Conservation (phyloP, 2,888 invertebrate species). For the Sialis fuliginosa region DNA sequence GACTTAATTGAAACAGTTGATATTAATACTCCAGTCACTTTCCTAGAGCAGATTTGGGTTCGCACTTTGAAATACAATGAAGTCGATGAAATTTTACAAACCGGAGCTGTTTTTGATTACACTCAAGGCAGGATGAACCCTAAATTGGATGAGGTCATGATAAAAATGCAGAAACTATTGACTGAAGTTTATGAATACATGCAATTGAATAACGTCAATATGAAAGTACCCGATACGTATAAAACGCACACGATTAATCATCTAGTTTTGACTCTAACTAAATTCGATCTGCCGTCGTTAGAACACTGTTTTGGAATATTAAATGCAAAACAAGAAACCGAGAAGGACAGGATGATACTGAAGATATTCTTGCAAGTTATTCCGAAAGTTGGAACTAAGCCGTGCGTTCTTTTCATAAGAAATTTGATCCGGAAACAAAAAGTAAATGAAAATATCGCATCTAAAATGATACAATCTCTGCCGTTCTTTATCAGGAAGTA, state of each 20-base stretch:
- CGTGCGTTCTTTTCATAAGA: constrained; percentile 22
- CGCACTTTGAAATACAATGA: constrained; percentile 16
- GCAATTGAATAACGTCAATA: constrained; percentile 19
- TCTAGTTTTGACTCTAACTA: constrained; percentile 17
- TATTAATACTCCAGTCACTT: constrained; percentile 10
- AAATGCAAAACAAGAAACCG: constrained; percentile 10
- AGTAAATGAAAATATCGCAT: constrained; percentile 17
- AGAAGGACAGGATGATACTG: constrained; percentile 8
- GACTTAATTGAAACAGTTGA: constrained; percentile 15
- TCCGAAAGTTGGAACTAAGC: constrained; percentile 28
- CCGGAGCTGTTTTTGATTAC: constrained; percentile 16
- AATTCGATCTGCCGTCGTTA: constrained; percentile 18
- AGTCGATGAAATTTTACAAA: constrained; percentile 11
- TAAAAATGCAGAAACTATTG: background rate
- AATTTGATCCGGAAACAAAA: constrained; percentile 20
- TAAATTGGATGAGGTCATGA: constrained; percentile 13
- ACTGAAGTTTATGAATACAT: constrained; percentile 19
- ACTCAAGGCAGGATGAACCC: constrained; percentile 20
- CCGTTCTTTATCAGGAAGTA: constrained; percentile 25
- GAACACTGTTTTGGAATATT: constrained; percentile 16
- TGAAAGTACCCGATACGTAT: constrained; percentile 18
- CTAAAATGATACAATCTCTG: constrained; percentile 21
- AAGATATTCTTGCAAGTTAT: constrained; percentile 25
- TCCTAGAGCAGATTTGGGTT: constrained; percentile 8
- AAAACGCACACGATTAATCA: constrained; percentile 20